phyloP scores from a whole-genome alignment of 2,113 vertebrate species.

The Raja brachyura region DNA sequence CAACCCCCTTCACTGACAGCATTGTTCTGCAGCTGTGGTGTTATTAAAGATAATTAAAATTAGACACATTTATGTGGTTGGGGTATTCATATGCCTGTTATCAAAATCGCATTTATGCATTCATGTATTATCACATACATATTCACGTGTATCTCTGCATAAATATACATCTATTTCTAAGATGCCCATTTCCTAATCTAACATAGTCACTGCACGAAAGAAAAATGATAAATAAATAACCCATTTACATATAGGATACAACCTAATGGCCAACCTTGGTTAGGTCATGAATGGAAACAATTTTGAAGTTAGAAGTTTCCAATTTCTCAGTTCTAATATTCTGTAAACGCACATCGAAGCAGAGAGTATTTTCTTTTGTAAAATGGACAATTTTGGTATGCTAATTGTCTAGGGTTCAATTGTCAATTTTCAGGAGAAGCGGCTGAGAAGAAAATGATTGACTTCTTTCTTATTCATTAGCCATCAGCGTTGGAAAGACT shows the following conservation, averaged over 20 bases:
- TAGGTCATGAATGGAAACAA: neutral
- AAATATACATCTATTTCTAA: neutral
- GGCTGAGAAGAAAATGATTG: neutral
- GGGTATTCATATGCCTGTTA: neutral
- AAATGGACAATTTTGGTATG: neutral
- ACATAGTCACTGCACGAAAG: too few relatives aligned
- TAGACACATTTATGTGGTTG: neutral
- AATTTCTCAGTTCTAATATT: neutral
- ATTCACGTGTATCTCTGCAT: neutral
- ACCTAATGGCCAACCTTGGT: too few relatives aligned
- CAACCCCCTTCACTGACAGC: neutral
- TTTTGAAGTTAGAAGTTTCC: neutral
- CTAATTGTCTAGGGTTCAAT: neutral
- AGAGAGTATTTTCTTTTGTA: neutral
- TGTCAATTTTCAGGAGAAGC: neutral
- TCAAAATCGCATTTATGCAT: neutral
- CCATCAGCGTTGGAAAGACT: neutral
- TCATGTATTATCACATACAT: neutral
- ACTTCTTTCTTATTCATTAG: neutral
- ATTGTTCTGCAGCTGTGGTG: slow-evolving; percentile 10
- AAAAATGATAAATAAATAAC: neutral
- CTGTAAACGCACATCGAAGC: neutral
- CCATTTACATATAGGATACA: too few relatives aligned
- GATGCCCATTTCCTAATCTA: neutral
- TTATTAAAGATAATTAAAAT: slow-evolving; percentile 7